These are phyloP conservation scores for Teleogryllus occipitalis DNA, from an alignment of 1,140 invertebrate genomes.

Conservation along the genomic window DNA sequence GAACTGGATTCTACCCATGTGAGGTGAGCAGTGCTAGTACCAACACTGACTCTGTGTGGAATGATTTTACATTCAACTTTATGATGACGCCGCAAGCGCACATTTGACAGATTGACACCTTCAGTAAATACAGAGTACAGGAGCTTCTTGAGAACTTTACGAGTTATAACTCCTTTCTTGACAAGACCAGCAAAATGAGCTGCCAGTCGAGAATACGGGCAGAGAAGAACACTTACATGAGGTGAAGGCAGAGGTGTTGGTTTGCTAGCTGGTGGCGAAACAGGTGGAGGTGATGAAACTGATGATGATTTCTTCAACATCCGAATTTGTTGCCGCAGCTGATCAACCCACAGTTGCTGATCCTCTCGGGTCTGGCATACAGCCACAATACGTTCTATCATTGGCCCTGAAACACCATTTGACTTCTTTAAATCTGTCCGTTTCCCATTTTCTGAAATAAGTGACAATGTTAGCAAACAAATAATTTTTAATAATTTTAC, in stretches of 20 bases:
- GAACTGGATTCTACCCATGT: conserved; percentile 17
- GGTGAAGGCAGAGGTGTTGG: conserved; percentile 41
- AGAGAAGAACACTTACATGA: conserved; percentile 51
- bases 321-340: conserved; percentile 56
- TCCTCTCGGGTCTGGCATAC: conserved; percentile 77
- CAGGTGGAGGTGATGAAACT: conserved; percentile 39
- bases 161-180: conserved; percentile 57
- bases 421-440: too few relatives aligned
- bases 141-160: conserved; percentile 60
- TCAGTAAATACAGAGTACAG: conserved; percentile 53
- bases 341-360: conserved; percentile 77
- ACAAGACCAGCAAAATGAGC: conserved; percentile 65
- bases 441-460: too few relatives aligned
- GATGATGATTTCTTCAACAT: conserved; percentile 39
- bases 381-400: conserved; percentile 83
- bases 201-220: conserved; percentile 61
- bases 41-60: conserved; percentile 43
- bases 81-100: conserved; percentile 43
- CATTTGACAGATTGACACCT: conserved; percentile 40
- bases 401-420: conserved; percentile 50
- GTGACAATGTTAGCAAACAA: too few relatives aligned
- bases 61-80: conserved; percentile 45
- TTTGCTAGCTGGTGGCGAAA: conserved; percentile 35
- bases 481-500: too few relatives aligned
- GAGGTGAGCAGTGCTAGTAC: conserved; percentile 22